Evolutionary conservation across 2,797 vertebrate genomes (phyloP), one percentile per base, ranked within the genome.

Genomic region (Galaxias olidus): DNA sequence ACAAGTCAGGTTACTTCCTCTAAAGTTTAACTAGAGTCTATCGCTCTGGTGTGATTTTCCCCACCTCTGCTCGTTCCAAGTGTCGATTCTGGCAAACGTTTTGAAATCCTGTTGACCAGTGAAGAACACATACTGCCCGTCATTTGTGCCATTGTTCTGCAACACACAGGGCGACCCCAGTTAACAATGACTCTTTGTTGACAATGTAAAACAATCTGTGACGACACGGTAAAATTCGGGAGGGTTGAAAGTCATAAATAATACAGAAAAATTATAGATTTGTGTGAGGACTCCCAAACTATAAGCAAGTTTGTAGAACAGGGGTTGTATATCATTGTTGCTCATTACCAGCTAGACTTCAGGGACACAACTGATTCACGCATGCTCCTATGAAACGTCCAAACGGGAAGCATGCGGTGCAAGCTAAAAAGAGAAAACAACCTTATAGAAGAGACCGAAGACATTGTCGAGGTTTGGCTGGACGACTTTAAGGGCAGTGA

Each of bases 371-470:
- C 30, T 30, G 6, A 30, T 30, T 30, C 30, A 30, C 6, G 30
- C 30, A 30, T 30, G 30, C 30, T 30, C 30, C 30, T 30, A 2
- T 30, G 30, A 30, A 30, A 30, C 30, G 6, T 30, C 30, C 30
- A 30, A 30, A 30, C 6, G 6, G 30, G 30, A 30, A 30, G 2
- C 30, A 30, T 2, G 30, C 6, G 30, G 2, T 30, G 30, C 30
- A 30, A 30, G 30, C 30, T 30, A 30, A 30, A 30, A 30, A 30
- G 6, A 30, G 6, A 30, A 3, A 30, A 30, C 2, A 77, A 98
- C 97, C 92, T 95, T 93, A 61, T 91, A 92, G 79, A 97, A 98
- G 15, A 97, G 89, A 14, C 98, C 98, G 10, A 99, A 98, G 9
- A 89, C 56, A 0, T 87, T 75, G 43, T 96, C 91, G 0, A 96